These are phyloP conservation scores for Betta splendens DNA, from an alignment of 2,797 vertebrate genomes.

Conservation along the genomic window DNA sequence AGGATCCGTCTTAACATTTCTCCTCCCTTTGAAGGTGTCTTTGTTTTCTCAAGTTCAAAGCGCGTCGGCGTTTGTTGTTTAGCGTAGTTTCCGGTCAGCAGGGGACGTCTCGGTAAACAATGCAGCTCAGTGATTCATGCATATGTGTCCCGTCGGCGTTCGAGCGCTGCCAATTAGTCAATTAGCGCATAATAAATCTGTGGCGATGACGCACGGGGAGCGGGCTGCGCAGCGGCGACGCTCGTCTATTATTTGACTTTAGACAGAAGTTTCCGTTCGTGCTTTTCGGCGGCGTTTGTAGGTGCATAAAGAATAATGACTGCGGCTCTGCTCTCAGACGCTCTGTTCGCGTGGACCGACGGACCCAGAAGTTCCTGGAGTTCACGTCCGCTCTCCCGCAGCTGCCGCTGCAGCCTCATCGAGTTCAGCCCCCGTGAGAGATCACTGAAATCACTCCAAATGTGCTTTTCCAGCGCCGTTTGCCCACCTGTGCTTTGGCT, in stretches of 20 bases:
- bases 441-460: background rate
- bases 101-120: conserved; percentile 65
- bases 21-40: conserved; percentile 41
- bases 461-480: background rate
- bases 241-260: background rate
- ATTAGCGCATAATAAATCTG: background rate
- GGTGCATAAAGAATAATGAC: background rate
- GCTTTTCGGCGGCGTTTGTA: background rate
- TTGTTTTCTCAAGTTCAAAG: conserved; percentile 55
- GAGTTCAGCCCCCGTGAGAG: background rate
- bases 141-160: conserved; percentile 8
- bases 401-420: background rate
- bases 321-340: conserved; percentile 3
- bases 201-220: background rate
- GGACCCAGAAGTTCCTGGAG: conserved; percentile 1
- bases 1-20: conserved; percentile 22
- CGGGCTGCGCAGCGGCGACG: background rate
- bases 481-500: background rate
- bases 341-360: background rate
- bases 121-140: conserved; percentile 46
- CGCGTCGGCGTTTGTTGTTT: conserved; percentile 74
- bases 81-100: conserved; percentile 69
- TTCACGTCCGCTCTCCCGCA: conserved; percentile 1
- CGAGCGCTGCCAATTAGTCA: conserved; percentile 41
- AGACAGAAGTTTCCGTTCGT: background rate